Conservation (phyloP, 2,888 invertebrate species). For the Lysandra bellargus region DNA sequence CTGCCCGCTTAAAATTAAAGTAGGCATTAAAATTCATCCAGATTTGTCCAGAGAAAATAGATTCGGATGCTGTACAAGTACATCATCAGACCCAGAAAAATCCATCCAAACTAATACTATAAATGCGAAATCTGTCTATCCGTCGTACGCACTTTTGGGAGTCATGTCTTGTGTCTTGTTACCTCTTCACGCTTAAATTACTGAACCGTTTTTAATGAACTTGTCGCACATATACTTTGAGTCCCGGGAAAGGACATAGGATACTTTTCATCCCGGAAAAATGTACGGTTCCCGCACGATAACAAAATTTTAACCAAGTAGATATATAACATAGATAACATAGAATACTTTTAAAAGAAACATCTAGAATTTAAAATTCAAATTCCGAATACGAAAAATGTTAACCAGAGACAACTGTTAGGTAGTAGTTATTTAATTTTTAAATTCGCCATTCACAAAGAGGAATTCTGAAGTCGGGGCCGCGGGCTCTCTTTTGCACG, state of each 20-base stretch:
- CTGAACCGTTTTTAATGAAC: too few species aligned
- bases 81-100: not conserved
- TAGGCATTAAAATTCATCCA: not conserved
- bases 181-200: too few species aligned
- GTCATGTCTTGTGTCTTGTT: too few species aligned
- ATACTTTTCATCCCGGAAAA: too few species aligned
- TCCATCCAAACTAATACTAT: too few species aligned
- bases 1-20: not conserved
- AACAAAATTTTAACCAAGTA: too few species aligned
- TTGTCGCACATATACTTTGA: too few species aligned
- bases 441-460: conserved; percentile 9
- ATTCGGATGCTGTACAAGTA: not conserved
- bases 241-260: too few species aligned
- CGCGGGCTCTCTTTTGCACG: not conserved
- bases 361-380: not conserved
- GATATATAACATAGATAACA: too few species aligned
- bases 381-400: not conserved
- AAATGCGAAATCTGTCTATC: too few species aligned
- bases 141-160: too few species aligned
- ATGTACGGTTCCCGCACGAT: too few species aligned
- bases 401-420: not conserved
- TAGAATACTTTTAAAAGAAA: not conserved
- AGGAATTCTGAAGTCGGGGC: not conserved
- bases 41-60: not conserved
- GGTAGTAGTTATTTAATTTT: conserved; percentile 1